A percentile compares a stretch with the other conserved stretches of the same genome.
These are phyloP conservation scores for Bibio marci DNA, from an alignment of 2,888 invertebrate species.

Conservation along the genomic window DNA sequence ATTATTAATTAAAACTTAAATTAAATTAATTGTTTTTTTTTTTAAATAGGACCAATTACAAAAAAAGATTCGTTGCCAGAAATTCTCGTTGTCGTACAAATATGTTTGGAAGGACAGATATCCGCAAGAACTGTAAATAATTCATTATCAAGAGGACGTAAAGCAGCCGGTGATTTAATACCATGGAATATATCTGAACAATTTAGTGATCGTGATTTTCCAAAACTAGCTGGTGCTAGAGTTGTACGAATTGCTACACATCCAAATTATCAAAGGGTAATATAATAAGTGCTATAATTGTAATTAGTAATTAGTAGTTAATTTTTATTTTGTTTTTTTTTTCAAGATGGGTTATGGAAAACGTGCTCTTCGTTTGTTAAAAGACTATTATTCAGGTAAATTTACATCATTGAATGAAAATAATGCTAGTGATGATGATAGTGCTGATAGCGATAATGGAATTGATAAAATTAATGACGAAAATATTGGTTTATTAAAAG, in stretches of 20 bases:
- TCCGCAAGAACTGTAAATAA: constrained; percentile 49
- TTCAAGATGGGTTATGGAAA: constrained; percentile 91
- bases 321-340: constrained; percentile 5
- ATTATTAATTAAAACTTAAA: not conserved
- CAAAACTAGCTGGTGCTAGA: constrained; percentile 73
- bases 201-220: constrained; percentile 87
- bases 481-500: constrained; percentile 46
- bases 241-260: constrained; percentile 95
- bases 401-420: constrained; percentile 50
- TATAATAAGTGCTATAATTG: not conserved
- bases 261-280: constrained; percentile 83
- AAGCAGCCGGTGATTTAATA: constrained; percentile 91
- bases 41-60: constrained; percentile 74
- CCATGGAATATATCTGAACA: constrained; percentile 98
- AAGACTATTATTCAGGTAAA: constrained; percentile 76
- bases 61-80: constrained; percentile 66
- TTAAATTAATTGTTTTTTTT: constrained; percentile 1
- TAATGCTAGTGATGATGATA: constrained; percentile 12
- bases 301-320: not conserved
- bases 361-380: constrained; percentile 65
- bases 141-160: constrained; percentile 68
- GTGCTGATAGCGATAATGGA: constrained; percentile 15
- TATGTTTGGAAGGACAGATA: constrained; percentile 59
- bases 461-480: constrained; percentile 38
- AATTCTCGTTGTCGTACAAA: constrained; percentile 81